These are phyloP conservation scores for Oxytorus armatus DNA, from an alignment of 2,888 invertebrate species.

Conservation along the genomic window DNA sequence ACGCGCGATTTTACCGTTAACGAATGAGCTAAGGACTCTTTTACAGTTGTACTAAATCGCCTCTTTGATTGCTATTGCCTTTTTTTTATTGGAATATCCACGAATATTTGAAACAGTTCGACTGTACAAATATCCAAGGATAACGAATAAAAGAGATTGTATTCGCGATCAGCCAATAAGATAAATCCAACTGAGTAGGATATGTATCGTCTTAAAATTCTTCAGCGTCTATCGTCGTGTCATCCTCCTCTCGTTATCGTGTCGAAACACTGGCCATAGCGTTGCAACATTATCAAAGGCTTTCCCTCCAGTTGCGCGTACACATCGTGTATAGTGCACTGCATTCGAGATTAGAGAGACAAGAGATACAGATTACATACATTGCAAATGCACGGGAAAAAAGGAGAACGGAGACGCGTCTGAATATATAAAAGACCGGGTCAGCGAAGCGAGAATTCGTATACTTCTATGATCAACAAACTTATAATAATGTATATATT, in stretches of 20 bases:
- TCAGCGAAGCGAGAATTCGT: constrained; percentile 1
- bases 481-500: background rate
- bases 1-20: background rate
- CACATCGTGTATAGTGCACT: constrained; percentile 7
- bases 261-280: constrained; percentile 44
- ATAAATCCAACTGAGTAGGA: background rate
- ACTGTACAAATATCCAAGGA: background rate
- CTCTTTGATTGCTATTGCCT: background rate
- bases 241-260: constrained; percentile 25
- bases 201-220: constrained; percentile 26
- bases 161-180: background rate
- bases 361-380: background rate
- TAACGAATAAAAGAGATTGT: constrained; percentile 3
- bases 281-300: constrained; percentile 46
- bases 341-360: background rate
- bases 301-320: constrained; percentile 5
- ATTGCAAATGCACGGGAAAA: constrained; percentile 1
- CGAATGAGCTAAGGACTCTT: background rate
- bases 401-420: background rate
- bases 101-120: background rate
- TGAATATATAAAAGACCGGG: constrained; percentile 16
- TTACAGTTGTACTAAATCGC: background rate
- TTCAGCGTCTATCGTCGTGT: constrained; percentile 23
- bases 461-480: no score
- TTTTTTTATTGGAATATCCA: background rate